Percentiles rank a stretch among this genome's conserved stretches.
Conservation (phyloP, 2,797 vertebrate species). For the Pygocentrus nattereri region DNA sequence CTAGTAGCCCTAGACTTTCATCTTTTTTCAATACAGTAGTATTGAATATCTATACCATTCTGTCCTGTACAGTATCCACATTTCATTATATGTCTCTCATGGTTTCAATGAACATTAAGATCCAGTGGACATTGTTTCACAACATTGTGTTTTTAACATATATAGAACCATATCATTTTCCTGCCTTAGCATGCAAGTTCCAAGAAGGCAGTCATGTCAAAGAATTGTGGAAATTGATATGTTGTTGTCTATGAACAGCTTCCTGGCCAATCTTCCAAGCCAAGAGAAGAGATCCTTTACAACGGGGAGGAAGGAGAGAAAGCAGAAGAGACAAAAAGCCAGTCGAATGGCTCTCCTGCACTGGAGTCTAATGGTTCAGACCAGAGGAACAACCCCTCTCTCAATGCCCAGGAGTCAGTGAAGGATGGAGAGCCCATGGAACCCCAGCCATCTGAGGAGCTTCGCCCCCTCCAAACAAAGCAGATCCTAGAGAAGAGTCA, state of each 20-base stretch:
- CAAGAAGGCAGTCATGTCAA: slow-evolving; percentile 12
- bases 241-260: slow-evolving; percentile 44
- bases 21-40: not conserved
- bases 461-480: slow-evolving; percentile 42
- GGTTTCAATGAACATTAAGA: not conserved
- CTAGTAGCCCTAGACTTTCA: not conserved
- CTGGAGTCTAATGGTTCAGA: slow-evolving; percentile 10
- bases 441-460: slow-evolving; percentile 68
- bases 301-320: slow-evolving; percentile 59
- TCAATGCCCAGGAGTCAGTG: not conserved
- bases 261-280: slow-evolving; percentile 17
- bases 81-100: not conserved
- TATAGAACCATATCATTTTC: not conserved
- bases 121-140: not conserved
- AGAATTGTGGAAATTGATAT: slow-evolving; percentile 4
- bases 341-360: slow-evolving; percentile 22
- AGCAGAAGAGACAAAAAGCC: slow-evolving; percentile 3
- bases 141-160: not conserved
- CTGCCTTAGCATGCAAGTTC: not conserved
- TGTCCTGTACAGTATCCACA: not conserved
- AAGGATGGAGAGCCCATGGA: slow-evolving; percentile 60
- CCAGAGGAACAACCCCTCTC: slow-evolving; percentile 49
- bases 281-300: slow-evolving; percentile 5
- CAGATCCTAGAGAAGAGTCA: not conserved
- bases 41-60: not conserved